Base-by-base conservation (phyloP, 2,113 vertebrate genomes). In the Phasianus colchicus region DNA sequence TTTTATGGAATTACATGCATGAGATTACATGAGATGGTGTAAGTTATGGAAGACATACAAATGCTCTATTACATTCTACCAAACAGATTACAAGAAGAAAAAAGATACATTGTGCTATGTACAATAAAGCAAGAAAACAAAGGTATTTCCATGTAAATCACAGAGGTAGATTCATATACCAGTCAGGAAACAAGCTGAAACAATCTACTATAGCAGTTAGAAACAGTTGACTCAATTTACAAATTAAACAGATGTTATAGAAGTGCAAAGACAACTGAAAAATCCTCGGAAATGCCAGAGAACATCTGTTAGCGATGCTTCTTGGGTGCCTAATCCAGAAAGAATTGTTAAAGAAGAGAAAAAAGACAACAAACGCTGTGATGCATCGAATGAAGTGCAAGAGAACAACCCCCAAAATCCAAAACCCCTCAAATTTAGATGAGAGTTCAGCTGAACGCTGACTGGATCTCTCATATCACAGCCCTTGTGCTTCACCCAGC, bases 11-110 rank as follows among this genome's bases (percentile, higher is more conserved):
- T 19, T 11, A 50, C 7, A 42, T 8, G 2, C 34, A 71, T 27
- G n/a, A n/a, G n/a, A n/a, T n/a, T n/a, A n/a, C n/a, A n/a, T 5
- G 34, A 55, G 10, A 17, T 3, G 24, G 4, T 20, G 0, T 7
- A 52, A 77, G 5, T 50, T 8, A 52, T 1, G 11, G 47, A 83
- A 38, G 32, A 74, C 21, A 29, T 21, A 74, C 3, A 38, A 82
- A 34, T 8, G 54, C 16, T 15, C 38, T n/a, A 30, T 9, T 75
- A 30, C 10, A 9, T 64, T 81, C 50, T 36, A 29, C 27, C 15
- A 36, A 22, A 52, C 6, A 43, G 57, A 57, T 1, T 25, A 0
- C 7, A 67, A 48, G 5, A 64, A 7, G 8, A 73, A 65, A 65
- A 73, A 40, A 20, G 1, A 32, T 19, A 18, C 21, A 11, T 0